Conservation (phyloP, 2,888 invertebrate genomes). For the Eupithecia insigniata region DNA sequence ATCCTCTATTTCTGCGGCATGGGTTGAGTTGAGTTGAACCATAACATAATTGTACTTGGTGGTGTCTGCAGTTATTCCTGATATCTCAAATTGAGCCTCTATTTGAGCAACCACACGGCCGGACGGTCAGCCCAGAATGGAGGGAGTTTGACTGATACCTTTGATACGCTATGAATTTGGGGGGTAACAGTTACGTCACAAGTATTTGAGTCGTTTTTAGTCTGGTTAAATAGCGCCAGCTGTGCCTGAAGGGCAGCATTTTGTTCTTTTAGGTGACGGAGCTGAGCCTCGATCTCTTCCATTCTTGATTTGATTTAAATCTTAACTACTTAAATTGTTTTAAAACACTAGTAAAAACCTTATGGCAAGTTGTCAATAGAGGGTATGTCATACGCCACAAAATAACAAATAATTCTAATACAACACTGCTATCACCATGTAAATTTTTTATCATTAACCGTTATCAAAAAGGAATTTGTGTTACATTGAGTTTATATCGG, state of each 20-base stretch:
- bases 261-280: background rate
- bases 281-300: background rate
- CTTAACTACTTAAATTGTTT: no score
- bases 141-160: background rate
- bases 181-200: background rate
- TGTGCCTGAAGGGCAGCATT: background rate
- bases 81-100: background rate
- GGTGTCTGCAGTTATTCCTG: background rate
- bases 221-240: background rate
- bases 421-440: no score
- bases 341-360: no score
- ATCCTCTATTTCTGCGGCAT: background rate
- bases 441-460: no score
- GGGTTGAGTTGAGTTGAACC: background rate
- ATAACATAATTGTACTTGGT: background rate
- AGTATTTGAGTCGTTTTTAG: background rate
- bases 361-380: no score
- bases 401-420: no score
- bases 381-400: no score
- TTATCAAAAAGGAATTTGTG: no score
- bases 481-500: no score
- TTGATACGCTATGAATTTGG: background rate
- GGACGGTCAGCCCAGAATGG: background rate
- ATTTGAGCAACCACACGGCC: slow-evolving; percentile 1
- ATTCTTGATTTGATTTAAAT: slow-evolving; percentile 5